Evolutionary conservation across 2,113 vertebrate genomes (phyloP).

Genomic region (Loxodonta africana): DNA sequence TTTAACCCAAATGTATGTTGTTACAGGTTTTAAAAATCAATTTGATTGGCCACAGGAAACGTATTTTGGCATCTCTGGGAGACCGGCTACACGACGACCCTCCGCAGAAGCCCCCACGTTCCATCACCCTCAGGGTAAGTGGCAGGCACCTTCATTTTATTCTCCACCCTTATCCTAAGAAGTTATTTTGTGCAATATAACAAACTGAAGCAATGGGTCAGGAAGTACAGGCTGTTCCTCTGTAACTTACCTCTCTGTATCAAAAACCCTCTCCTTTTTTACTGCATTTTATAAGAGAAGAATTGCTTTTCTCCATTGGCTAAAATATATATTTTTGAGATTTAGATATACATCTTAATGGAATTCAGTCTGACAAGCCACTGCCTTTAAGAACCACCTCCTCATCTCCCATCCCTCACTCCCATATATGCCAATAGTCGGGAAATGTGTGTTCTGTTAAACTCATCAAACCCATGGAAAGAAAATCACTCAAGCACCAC

Average conservation of each 20-base stretch:
- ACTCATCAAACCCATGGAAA: constrained; percentile 56
- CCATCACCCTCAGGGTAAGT: constrained; percentile 97
- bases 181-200: background rate
- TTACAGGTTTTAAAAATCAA: constrained; percentile 97
- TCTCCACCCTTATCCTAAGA: background rate
- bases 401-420: background rate
- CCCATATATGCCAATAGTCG: background rate
- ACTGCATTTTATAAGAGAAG: background rate
- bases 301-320: background rate
- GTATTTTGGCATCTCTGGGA: constrained; percentile 96
- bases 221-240: background rate
- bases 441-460: constrained; percentile 73
- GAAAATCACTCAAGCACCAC: constrained; percentile 49
- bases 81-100: constrained; percentile 98
- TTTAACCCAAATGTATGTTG: constrained; percentile 68
- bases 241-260: background rate
- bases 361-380: background rate
- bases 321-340: constrained; percentile 29
- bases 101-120: constrained; percentile 97
- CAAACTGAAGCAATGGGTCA: background rate
- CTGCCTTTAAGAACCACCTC: background rate
- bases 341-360: background rate
- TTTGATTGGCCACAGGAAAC: constrained; percentile 97
- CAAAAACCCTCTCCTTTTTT: background rate
- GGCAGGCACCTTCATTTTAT: fast-evolving